A percentile compares a stretch with the other conserved stretches of the same genome.
phyloP scores from a whole-genome alignment of 2,113 vertebrate species.

The Lepus americanus region DNA sequence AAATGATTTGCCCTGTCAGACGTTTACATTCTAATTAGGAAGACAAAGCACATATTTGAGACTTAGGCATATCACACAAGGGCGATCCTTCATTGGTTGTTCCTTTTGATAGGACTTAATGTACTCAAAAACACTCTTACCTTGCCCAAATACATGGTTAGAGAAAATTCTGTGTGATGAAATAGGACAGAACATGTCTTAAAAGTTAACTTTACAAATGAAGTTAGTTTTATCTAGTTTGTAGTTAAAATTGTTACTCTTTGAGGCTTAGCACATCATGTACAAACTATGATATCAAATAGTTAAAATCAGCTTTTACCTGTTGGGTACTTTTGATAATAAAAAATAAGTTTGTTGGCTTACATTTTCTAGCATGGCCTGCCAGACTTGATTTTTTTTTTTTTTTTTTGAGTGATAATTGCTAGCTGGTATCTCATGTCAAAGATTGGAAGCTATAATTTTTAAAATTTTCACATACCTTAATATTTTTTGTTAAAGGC shows the following conservation, averaged over 20 bases:
- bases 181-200: background rate
- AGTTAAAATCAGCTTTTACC: conserved; percentile 2
- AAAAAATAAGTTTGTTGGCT: background rate
- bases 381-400: conserved; percentile 28
- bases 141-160: background rate
- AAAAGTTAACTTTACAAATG: background rate
- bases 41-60: background rate
- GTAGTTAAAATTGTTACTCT: conserved; percentile 20
- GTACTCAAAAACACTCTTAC: background rate
- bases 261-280: background rate
- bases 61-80: background rate
- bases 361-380: conserved; percentile 9
- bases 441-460: conserved; percentile 14
- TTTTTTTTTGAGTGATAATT: conserved; percentile 29
- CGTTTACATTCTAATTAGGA: conserved; percentile 18
- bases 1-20: background rate
- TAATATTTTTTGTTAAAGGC: conserved; percentile 87
- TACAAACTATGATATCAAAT: background rate
- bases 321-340: conserved; percentile 51
- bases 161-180: background rate
- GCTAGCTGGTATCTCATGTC: conserved; percentile 12
- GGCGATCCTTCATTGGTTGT: background rate
- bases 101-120: conserved; percentile 17
- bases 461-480: conserved; percentile 61
- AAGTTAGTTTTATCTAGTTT: conserved; percentile 48